These are phyloP conservation scores for Myotis lucifugus DNA, from an alignment of 2,113 vertebrate species.

Conservation along the genomic window DNA sequence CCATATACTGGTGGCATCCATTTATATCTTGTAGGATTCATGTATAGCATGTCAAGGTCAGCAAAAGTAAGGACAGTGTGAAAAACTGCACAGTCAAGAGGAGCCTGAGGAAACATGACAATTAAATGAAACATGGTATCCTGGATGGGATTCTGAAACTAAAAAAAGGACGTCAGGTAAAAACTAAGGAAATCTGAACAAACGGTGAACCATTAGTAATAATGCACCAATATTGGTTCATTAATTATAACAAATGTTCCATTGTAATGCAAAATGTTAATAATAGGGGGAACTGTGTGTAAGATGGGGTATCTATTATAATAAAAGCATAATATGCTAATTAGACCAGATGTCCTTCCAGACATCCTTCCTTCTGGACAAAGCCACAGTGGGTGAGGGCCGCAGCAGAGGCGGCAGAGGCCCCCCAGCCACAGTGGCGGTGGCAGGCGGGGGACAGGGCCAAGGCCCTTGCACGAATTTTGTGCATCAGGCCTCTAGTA, in stretches of 20 bases:
- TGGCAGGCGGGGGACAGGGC: fast-evolving
- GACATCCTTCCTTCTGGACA: too few species aligned
- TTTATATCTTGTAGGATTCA: neutral
- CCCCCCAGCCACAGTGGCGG: too few species aligned
- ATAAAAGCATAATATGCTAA: too few species aligned
- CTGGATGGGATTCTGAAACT: neutral
- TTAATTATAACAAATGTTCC: neutral
- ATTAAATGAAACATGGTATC: neutral
- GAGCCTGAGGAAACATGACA: neutral
- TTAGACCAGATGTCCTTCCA: too few species aligned
- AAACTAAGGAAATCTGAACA: neutral
- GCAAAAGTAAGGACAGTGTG: neutral
- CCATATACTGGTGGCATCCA: neutral
- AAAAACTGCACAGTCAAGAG: neutral
- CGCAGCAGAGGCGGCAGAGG: too few species aligned
- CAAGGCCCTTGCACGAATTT: too few species aligned
- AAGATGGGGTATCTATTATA: neutral
- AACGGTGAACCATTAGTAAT: neutral
- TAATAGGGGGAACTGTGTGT: neutral
- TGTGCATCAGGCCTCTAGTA: too few species aligned
- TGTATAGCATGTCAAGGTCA: neutral
- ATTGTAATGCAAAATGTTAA: neutral
- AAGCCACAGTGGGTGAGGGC: too few species aligned
- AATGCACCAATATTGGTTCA: neutral
- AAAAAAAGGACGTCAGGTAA: neutral